phyloP scores from a whole-genome alignment of 2,888 invertebrate genomes.

The Isoperla grammatica region DNA sequence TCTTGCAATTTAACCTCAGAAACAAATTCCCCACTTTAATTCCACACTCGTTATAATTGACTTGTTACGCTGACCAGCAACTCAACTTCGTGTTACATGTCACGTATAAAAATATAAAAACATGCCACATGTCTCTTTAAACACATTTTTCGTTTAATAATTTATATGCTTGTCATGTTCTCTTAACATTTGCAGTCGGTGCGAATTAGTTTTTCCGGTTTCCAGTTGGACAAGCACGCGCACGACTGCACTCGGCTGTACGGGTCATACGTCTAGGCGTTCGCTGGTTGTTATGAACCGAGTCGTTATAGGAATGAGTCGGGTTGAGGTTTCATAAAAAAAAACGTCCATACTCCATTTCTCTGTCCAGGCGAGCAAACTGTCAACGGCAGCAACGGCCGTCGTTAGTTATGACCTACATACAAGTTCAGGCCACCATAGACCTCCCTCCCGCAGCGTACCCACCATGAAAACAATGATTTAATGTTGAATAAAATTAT shows the following conservation, averaged over 20 bases:
- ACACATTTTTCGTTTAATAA: neutral
- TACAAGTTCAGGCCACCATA: neutral
- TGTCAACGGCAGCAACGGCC: constrained; percentile 10
- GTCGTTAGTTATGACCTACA: constrained; percentile 17
- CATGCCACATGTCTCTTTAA: no score
- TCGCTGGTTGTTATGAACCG: neutral
- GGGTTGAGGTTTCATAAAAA: constrained; percentile 2
- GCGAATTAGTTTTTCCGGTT: no score
- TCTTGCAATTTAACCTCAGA: no score
- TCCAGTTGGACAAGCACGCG: neutral
- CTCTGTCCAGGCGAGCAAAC: constrained; percentile 5
- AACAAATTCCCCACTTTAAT: no score
- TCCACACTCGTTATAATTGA: no score
- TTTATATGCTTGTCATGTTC: neutral
- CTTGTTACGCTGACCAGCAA: no score
- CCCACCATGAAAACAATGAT: no score
- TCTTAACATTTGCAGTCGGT: neutral
- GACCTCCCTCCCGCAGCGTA: neutral
- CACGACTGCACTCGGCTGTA: neutral
- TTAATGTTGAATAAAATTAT: no score
- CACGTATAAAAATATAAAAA: no score
- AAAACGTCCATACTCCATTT: constrained; percentile 13
- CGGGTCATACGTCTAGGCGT: neutral
- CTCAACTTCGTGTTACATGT: no score
- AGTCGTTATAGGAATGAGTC: neutral